Conservation (phyloP, 2,113 vertebrate genomes). For the Sigmodon hispidus region DNA sequence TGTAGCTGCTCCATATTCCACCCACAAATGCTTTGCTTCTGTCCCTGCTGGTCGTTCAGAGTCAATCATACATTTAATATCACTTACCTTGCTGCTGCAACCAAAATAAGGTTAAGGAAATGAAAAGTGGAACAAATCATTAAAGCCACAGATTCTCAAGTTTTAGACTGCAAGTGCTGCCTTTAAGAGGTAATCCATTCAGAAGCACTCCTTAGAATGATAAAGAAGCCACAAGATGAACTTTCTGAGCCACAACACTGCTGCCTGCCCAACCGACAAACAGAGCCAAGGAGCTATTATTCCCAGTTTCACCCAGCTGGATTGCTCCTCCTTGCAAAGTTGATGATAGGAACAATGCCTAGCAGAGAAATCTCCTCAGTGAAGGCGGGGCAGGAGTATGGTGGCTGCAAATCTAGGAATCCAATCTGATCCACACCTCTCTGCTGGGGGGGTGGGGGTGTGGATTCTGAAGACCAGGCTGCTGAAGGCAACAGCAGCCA, state of each 20-base stretch:
- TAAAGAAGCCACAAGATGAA: slow-evolving; percentile 81
- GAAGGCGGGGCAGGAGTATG: slow-evolving; percentile 72
- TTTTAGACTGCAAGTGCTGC: slow-evolving; percentile 79
- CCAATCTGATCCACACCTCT: slow-evolving; percentile 76
- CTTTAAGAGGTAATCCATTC: slow-evolving; percentile 80
- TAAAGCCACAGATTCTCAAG: slow-evolving; percentile 79
- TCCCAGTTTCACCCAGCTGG: slow-evolving; percentile 80
- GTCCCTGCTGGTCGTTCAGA: slow-evolving; percentile 65
- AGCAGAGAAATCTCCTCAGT: slow-evolving; percentile 79
- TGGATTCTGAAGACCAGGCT: slow-evolving; percentile 71
- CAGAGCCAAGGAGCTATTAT: slow-evolving; percentile 76
- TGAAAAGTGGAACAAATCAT: neutral
- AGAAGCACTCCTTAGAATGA: slow-evolving; percentile 76
- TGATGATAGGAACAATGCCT: slow-evolving; percentile 74
- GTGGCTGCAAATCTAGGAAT: slow-evolving; percentile 78
- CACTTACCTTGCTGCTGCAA: slow-evolving; percentile 87
- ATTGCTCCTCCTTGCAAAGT: slow-evolving; percentile 74
- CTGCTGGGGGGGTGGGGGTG: slow-evolving; percentile 65
- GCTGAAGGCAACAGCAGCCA: slow-evolving; percentile 78
- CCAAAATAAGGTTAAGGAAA: slow-evolving; percentile 81
- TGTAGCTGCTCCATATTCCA: slow-evolving; percentile 75
- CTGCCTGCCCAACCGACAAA: slow-evolving; percentile 71
- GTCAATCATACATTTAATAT: slow-evolving; percentile 59
- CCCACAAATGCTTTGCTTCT: slow-evolving; percentile 75
- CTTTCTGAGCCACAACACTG: slow-evolving; percentile 81